A percentile compares a stretch with the other conserved stretches of the same genome.
Evolutionary conservation across 2,113 vertebrate species (phyloP).

Genomic region (Pseudorhombus dupliciocellatus): DNA sequence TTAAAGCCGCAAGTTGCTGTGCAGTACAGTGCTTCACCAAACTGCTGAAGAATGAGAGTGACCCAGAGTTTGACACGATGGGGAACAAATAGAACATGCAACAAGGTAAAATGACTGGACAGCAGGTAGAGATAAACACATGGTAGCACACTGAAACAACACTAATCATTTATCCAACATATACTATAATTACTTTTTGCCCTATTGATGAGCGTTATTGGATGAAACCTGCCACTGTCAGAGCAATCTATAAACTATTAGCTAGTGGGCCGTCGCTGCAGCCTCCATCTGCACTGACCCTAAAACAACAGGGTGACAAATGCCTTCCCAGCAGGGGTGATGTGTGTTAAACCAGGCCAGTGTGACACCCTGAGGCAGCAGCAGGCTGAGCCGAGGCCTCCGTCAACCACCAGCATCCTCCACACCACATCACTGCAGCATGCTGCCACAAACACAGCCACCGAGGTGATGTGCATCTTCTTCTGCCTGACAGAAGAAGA

Average conservation of each 20-base stretch:
- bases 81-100: not conserved
- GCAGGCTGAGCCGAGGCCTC: slow-evolving; percentile 25
- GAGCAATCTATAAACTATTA: slow-evolving; percentile 45
- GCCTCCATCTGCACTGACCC: slow-evolving; percentile 42
- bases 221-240: not conserved
- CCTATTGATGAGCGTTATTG: slow-evolving; percentile 9
- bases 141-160: too few species aligned
- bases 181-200: not conserved
- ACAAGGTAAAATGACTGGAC: too few species aligned
- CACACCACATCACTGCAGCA: slow-evolving; percentile 52
- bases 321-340: slow-evolving; percentile 21
- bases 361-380: slow-evolving; percentile 43
- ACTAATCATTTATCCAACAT: too few species aligned
- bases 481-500: slow-evolving; percentile 14
- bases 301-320: slow-evolving; percentile 35
- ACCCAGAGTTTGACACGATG: not conserved
- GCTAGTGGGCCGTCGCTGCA: not conserved
- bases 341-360: slow-evolving; percentile 54
- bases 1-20: not conserved
- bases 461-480: not conserved
- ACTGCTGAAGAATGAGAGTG: not conserved
- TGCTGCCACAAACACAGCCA: slow-evolving; percentile 25
- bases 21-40: not conserved
- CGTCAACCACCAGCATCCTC: slow-evolving; percentile 30
- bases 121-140: too few species aligned